Evolutionary conservation across 1,140 invertebrate species (phyloP).

Genomic region (Cydia strobilella): DNA sequence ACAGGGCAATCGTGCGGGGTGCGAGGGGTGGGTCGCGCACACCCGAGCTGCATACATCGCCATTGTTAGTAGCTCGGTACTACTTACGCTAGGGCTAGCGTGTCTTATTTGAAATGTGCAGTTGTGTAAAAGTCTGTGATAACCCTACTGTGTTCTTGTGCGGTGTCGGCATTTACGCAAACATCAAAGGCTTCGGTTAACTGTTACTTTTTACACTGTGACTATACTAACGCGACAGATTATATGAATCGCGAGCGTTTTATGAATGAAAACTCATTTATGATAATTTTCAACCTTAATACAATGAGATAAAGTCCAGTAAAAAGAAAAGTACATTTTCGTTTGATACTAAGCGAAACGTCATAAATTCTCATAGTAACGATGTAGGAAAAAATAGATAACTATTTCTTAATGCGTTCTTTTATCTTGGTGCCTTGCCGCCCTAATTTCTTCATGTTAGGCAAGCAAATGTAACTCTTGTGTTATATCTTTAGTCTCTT

Average conservation of each 20-base stretch:
- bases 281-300: neutral
- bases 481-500: neutral
- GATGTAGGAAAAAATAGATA: neutral
- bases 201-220: no score
- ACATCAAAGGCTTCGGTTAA: no score
- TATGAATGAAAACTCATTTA: neutral
- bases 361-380: neutral
- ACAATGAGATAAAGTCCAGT: neutral
- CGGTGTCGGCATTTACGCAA: no score
- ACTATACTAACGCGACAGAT: neutral
- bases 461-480: neutral
- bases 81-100: no score
- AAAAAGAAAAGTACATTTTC: neutral
- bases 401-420: neutral
- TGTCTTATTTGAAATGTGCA: no score
- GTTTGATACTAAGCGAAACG: neutral
- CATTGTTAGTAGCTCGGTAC: no score
- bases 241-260: neutral
- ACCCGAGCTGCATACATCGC: no score
- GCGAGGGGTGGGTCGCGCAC: no score
- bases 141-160: no score
- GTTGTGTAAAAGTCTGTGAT: no score
- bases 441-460: neutral
- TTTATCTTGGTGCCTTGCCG: neutral
- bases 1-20: no score